phyloP scores from a whole-genome alignment of 2,113 vertebrate genomes.

The Maccullochella peelii region DNA sequence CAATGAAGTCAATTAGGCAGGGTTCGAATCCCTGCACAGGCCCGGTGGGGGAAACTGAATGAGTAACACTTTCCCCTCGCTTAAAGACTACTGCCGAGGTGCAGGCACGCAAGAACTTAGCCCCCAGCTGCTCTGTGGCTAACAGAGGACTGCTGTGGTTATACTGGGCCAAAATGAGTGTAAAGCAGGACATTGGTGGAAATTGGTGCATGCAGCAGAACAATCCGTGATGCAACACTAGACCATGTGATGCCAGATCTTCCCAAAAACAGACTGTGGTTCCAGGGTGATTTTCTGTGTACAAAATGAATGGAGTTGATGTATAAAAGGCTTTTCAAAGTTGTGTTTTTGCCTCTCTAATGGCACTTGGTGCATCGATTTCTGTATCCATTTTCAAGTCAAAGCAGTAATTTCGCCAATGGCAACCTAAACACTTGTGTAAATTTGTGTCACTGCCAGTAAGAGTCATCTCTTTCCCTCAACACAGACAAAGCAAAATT shows the following conservation, averaged over 20 bases:
- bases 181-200: background rate
- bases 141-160: background rate
- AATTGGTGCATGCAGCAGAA: background rate
- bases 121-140: constrained; percentile 33
- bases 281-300: background rate
- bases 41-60: constrained; percentile 9
- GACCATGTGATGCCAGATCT: background rate
- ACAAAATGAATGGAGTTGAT: background rate
- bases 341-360: background rate
- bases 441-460: constrained; percentile 32
- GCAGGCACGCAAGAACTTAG: constrained; percentile 32
- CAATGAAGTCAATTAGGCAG: constrained; percentile 48
- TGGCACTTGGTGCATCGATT: constrained; percentile 19
- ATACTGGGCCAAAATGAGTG: background rate
- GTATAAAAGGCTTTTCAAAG: constrained; percentile 16
- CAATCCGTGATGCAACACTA: background rate
- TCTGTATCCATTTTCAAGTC: constrained; percentile 31
- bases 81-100: constrained; percentile 42
- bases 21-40: constrained; percentile 47
- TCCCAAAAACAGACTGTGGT: background rate
- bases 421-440: constrained; percentile 19
- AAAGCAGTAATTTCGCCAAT: constrained; percentile 33
- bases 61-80: constrained; percentile 41
- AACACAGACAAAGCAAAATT: background rate
- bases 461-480: constrained; percentile 2